Base-by-base conservation (phyloP, 2,888 invertebrate genomes). In the Eurytoma californica region DNA sequence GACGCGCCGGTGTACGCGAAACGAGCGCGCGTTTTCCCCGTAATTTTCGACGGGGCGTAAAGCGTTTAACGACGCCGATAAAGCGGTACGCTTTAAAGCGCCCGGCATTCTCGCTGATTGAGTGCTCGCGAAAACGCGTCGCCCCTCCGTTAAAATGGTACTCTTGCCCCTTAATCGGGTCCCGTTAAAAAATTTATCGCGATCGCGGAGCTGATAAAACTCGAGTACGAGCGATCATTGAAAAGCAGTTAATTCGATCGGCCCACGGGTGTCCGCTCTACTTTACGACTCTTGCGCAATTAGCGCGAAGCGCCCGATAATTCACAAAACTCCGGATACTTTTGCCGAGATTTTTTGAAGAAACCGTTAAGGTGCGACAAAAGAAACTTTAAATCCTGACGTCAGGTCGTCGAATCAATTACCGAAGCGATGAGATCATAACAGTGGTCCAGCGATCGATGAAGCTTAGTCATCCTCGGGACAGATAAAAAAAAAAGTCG, bases 91-190 rank as follows among this genome's bases (percentile, higher is more conserved):
- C 69, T 63, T 68, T 73, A 72, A 7, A 78, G 67, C 67, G 18
- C 49, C 55, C 28, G 47, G 53, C 57, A 65, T 77, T 77, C 47
- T 65, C 49, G 28, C 16, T 77, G 60, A 70, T 77, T 77, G 65
- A 69, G 69, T 69, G 24, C 47, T 69, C 49, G 58, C 53, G 16
- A 60, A 60, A 39, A 39, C 9, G 9, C 87, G 86, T 39, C 7
- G 39, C 30, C 30, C 4, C 30, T 30, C 5, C 30, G 30, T 7
- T 5, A 30, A 30, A 30, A n/a, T n/a, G n/a, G n/a, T 30, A 30
- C 30, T 2, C 3, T 30, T 4, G 3, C 7, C 7, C 3, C 3
- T 30, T 30, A 30, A 30, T 30, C 30, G 30, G 3, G 5, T 3
- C 30, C 9, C 39, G 7, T 7, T 39, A 7, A 39, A 39, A 39